These are phyloP conservation scores for Crotophaga sulcirostris DNA, from an alignment of 2,113 vertebrate genomes.

Conservation along the genomic window DNA sequence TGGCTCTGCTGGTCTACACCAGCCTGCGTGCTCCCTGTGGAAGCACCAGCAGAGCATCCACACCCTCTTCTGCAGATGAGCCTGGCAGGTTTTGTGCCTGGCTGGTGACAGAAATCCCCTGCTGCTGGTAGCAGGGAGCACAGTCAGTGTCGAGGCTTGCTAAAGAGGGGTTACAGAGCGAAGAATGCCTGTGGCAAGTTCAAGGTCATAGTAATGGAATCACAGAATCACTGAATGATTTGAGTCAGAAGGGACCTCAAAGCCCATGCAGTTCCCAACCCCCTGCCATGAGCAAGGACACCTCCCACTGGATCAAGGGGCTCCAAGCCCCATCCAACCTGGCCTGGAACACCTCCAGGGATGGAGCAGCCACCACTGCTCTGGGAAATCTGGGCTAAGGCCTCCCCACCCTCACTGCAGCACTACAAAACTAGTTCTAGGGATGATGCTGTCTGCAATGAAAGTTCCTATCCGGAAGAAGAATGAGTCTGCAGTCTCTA, in stretches of 20 bases:
- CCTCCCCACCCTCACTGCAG: background rate
- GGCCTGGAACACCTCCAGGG: too few relatives aligned
- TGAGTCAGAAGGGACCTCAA: too few relatives aligned
- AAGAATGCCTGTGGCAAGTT: accelerated
- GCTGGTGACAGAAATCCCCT: background rate
- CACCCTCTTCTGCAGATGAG: background rate
- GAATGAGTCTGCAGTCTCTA: background rate
- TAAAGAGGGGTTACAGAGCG: background rate
- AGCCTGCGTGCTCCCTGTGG: accelerated
- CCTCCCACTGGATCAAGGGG: too few relatives aligned
- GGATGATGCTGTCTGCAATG: background rate
- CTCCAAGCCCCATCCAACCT: too few relatives aligned
- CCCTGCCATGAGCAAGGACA: too few relatives aligned
- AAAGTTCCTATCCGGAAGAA: background rate
- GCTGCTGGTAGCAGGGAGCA: background rate
- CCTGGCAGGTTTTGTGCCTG: background rate
- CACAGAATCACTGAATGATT: too few relatives aligned
- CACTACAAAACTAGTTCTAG: accelerated
- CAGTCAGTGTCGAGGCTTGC: background rate
- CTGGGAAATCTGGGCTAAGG: too few relatives aligned
- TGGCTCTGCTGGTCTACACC: background rate
- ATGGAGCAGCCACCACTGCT: too few relatives aligned
- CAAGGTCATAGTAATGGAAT: too few relatives aligned
- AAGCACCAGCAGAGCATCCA: background rate
- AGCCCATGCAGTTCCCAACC: too few relatives aligned